phyloP scores from a whole-genome alignment of 2,797 vertebrate species.

The Chaetophractus vellerosus region DNA sequence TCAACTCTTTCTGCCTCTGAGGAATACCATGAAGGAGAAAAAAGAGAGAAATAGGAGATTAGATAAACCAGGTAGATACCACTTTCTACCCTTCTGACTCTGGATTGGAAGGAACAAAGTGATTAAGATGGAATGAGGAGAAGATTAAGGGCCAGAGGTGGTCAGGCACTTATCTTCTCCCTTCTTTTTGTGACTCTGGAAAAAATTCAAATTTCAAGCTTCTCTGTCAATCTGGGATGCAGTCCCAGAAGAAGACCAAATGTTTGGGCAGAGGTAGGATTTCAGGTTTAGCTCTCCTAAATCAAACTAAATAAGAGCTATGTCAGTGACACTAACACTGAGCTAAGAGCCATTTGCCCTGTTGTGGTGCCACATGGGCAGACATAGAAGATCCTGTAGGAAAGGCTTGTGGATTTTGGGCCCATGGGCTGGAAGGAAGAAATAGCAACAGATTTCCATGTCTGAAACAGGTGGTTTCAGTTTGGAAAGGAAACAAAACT shows the following conservation, averaged over 20 bases:
- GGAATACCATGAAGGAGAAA: too few species aligned
- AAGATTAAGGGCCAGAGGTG: accelerated
- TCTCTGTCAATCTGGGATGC: not conserved
- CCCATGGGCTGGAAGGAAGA: not conserved
- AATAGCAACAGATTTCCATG: not conserved
- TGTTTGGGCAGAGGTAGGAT: not conserved
- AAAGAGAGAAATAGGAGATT: too few species aligned
- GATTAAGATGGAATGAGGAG: not conserved
- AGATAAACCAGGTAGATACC: too few species aligned
- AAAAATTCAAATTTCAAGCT: not conserved
- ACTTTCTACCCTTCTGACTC: not conserved
- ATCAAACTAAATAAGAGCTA: not conserved
- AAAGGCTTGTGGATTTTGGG: not conserved
- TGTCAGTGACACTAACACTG: not conserved
- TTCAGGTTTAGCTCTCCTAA: not conserved
- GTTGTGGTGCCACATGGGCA: accelerated
- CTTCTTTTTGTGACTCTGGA: not conserved
- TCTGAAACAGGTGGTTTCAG: not conserved
- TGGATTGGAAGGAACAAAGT: not conserved
- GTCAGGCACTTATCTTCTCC: not conserved
- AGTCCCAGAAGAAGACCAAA: not conserved
- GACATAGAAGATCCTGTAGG: too few species aligned
- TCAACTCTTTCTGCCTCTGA: not conserved
- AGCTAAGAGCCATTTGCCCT: not conserved
- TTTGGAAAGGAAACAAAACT: not conserved